Evolutionary conservation across 2,113 vertebrate species (phyloP).

Genomic region (Struthio camelus): DNA sequence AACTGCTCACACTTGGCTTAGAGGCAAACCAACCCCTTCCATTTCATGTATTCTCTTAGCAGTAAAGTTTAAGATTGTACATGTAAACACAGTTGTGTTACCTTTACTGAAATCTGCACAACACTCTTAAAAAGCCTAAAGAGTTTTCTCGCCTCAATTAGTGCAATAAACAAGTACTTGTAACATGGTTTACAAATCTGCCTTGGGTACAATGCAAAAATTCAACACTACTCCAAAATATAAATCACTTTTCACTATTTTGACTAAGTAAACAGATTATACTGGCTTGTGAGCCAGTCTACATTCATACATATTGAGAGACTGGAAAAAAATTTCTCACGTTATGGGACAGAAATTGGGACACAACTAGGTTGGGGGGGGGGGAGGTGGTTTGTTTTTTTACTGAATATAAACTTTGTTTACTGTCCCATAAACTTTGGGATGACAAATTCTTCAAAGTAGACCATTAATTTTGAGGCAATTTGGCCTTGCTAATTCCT

Average conservation of each 20-base stretch:
- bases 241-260: not conserved
- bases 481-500: not conserved
- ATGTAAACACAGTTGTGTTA: not conserved
- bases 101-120: not conserved
- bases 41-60: not conserved
- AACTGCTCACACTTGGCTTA: not conserved
- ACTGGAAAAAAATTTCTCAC: not conserved
- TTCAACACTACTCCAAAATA: not conserved
- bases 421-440: slow-evolving; percentile 5
- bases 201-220: not conserved
- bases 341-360: not conserved
- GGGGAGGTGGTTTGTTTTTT: too few species aligned
- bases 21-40: not conserved
- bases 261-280: not conserved
- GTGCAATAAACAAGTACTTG: not conserved
- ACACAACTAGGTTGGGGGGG: not conserved
- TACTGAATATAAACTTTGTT: slow-evolving; percentile 6
- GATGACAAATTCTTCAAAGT: not conserved
- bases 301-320: slow-evolving; percentile 1
- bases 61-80: not conserved
- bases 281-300: not conserved
- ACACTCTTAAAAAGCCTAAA: not conserved
- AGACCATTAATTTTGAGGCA: not conserved
- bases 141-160: not conserved
- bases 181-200: not conserved